phyloP scores from a whole-genome alignment of 2,113 vertebrate species.

The Silurus meridionalis region DNA sequence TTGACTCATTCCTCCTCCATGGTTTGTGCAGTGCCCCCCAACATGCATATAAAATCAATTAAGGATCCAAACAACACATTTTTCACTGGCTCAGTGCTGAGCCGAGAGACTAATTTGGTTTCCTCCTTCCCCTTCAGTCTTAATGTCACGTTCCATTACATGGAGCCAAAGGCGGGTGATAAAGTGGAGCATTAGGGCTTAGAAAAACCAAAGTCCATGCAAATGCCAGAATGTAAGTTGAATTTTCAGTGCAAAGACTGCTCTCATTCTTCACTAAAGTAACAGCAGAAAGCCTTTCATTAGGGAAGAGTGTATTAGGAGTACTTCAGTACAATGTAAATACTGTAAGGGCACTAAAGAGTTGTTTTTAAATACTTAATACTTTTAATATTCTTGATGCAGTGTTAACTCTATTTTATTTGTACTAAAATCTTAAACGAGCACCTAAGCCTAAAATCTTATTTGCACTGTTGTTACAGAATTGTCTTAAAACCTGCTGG shows the following conservation, averaged over 20 bases:
- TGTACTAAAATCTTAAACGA: background rate
- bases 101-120: conserved; percentile 40
- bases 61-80: conserved; percentile 33
- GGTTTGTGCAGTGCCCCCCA: conserved; percentile 2
- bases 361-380: background rate
- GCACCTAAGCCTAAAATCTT: background rate
- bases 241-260: conserved; percentile 16
- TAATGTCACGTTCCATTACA: conserved; percentile 50
- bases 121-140: conserved; percentile 41
- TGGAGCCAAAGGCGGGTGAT: conserved; percentile 36
- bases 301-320: background rate
- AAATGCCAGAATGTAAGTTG: conserved; percentile 15
- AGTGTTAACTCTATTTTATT: background rate
- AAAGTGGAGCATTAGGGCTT: conserved; percentile 41
- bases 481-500: background rate
- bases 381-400: background rate
- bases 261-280: conserved; percentile 22
- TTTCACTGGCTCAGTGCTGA: conserved; percentile 30
- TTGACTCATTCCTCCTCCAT: background rate
- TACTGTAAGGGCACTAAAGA: background rate
- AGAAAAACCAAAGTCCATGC: conserved; percentile 37
- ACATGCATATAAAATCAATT: conserved; percentile 41
- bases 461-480: background rate
- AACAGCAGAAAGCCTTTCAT: conserved; percentile 3
- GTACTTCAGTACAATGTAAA: background rate